phyloP scores from a whole-genome alignment of 2,113 vertebrate genomes.

The Oryzias woworae region DNA sequence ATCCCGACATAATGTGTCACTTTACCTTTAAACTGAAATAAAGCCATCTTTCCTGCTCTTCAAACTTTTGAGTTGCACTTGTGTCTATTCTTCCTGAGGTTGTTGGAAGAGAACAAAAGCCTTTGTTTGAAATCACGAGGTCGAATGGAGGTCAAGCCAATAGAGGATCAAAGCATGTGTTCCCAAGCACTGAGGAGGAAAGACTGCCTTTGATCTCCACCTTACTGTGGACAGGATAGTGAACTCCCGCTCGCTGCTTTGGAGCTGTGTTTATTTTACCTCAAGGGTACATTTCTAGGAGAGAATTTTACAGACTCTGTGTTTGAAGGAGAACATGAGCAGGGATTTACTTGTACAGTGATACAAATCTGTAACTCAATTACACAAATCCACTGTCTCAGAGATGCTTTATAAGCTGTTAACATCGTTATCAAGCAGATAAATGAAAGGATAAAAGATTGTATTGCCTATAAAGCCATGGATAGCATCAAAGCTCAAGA shows the following conservation, averaged over 20 bases:
- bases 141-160: constrained; percentile 71
- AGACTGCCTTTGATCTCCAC: constrained; percentile 70
- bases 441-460: background rate
- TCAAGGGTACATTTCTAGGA: constrained; percentile 53
- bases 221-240: constrained; percentile 65
- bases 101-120: constrained; percentile 61
- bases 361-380: constrained; percentile 2
- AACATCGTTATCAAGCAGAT: background rate
- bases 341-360: constrained; percentile 1
- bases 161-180: constrained; percentile 74
- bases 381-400: background rate
- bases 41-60: constrained; percentile 14
- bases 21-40: constrained; percentile 19
- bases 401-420: background rate
- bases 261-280: constrained; percentile 66
- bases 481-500: too few species aligned
- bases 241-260: constrained; percentile 53
- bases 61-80: constrained; percentile 43
- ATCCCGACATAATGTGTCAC: constrained; percentile 12
- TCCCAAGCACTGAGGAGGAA: constrained; percentile 61
- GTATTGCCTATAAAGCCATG: too few species aligned
- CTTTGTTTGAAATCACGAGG: constrained; percentile 67
- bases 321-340: constrained; percentile 16
- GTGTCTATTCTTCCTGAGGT: constrained; percentile 45
- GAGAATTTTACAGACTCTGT: constrained; percentile 26